Evolutionary conservation across 2,113 vertebrate species (phyloP).

Genomic region (Vireo altiloquus): DNA sequence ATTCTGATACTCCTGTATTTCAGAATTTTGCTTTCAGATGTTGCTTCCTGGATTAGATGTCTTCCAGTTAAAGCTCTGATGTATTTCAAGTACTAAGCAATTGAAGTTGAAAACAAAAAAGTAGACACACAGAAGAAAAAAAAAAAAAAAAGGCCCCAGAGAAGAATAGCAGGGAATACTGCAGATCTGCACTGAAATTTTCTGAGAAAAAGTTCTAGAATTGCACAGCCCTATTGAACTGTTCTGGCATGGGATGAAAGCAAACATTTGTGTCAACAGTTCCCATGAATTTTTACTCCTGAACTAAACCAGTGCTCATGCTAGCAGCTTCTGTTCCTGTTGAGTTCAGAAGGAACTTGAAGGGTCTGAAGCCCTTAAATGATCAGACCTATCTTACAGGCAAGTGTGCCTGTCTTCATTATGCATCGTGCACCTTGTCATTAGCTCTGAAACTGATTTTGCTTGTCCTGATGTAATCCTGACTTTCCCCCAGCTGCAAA

Average conservation of each 20-base stretch:
- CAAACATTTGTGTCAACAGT: neutral
- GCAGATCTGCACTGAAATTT: neutral
- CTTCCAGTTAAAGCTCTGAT: neutral
- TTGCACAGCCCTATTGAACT: neutral
- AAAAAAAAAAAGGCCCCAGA: neutral
- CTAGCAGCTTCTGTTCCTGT: neutral
- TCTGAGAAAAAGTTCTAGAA: neutral
- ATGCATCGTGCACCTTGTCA: neutral
- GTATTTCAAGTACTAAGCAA: neutral
- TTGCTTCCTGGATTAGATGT: neutral
- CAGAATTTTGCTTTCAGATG: neutral
- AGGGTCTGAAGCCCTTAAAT: neutral
- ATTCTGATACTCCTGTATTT: neutral
- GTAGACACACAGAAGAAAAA: too few species aligned
- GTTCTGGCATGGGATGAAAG: constrained; percentile 17
- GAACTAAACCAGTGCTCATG: neutral
- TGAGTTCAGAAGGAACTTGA: neutral
- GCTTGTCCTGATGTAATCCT: neutral
- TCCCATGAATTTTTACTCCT: neutral
- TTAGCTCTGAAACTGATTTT: neutral
- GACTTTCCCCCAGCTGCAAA: neutral
- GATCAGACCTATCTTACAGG: neutral
- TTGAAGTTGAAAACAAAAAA: neutral
- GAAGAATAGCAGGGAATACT: neutral
- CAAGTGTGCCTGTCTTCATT: neutral